Conservation (phyloP, 37 sponge, comb jelly and placozoan species). For the Aphrocallistes beatrix region DNA sequence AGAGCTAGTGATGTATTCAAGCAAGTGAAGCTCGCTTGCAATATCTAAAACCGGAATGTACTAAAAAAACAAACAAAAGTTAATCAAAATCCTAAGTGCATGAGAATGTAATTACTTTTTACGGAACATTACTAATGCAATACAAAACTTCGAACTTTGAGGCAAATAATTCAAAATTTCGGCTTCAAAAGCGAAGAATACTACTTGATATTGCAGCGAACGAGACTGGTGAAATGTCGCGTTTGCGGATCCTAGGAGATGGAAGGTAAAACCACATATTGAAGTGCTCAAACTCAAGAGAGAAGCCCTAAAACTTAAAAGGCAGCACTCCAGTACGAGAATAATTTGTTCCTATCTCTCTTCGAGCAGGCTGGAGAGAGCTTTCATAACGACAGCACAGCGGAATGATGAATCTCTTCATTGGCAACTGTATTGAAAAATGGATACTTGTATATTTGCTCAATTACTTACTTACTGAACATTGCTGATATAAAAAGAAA, state of each 20-base stretch:
- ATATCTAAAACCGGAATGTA: background rate
- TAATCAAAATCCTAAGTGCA: background rate
- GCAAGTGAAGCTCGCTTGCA: background rate
- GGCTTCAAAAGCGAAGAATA: background rate
- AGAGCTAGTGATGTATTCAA: background rate
- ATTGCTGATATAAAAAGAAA: too few relatives aligned
- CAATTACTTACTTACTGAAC: too few relatives aligned
- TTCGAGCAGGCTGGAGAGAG: too few relatives aligned
- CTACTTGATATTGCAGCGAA: background rate
- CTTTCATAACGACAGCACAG: too few relatives aligned
- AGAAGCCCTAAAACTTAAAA: too few relatives aligned
- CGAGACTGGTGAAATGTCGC: background rate
- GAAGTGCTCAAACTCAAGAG: background rate
- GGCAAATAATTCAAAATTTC: background rate
- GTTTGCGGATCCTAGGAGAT: background rate
- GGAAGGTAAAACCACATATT: background rate
- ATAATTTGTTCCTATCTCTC: too few relatives aligned
- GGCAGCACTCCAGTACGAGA: too few relatives aligned
- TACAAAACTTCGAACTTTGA: background rate
- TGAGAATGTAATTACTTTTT: background rate
- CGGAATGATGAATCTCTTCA: too few relatives aligned
- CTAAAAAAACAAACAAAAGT: background rate
- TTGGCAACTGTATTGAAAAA: too few relatives aligned
- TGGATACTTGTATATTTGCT: too few relatives aligned
- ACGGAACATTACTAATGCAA: background rate